A percentile compares a stretch with the other conserved stretches of the same genome.
Evolutionary conservation across 2,113 vertebrate genomes (phyloP).

Genomic region (Struthio camelus): DNA sequence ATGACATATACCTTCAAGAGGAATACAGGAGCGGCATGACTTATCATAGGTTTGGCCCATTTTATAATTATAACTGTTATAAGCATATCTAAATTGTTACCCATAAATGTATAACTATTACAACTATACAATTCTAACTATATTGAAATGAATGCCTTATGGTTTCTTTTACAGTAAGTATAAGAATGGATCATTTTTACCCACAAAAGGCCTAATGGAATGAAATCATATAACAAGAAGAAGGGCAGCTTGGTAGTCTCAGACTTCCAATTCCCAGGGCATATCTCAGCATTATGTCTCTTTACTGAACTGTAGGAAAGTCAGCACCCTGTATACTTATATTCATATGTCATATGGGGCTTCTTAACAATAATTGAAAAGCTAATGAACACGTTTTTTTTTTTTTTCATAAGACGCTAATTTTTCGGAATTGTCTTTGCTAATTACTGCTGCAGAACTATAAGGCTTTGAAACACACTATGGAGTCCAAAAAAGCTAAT

Average conservation of each 20-base stretch:
- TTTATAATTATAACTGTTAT: neutral
- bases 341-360: neutral
- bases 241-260: neutral
- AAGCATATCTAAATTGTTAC: neutral
- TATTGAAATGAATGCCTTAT: neutral
- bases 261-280: neutral
- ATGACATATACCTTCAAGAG: neutral
- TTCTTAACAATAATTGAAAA: neutral
- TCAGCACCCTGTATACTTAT: neutral
- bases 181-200: neutral
- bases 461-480: neutral
- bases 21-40: neutral
- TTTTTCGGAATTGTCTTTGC: neutral
- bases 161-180: neutral
- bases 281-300: neutral
- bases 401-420: neutral
- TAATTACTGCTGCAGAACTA: neutral
- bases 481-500: neutral
- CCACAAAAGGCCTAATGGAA: neutral
- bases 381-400: neutral
- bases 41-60: neutral
- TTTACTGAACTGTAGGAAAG: neutral
- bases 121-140: neutral
- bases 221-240: neutral
- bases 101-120: neutral